These are phyloP conservation scores for Argopecten irradians DNA, from an alignment of 1,140 invertebrate species.

Conservation along the genomic window DNA sequence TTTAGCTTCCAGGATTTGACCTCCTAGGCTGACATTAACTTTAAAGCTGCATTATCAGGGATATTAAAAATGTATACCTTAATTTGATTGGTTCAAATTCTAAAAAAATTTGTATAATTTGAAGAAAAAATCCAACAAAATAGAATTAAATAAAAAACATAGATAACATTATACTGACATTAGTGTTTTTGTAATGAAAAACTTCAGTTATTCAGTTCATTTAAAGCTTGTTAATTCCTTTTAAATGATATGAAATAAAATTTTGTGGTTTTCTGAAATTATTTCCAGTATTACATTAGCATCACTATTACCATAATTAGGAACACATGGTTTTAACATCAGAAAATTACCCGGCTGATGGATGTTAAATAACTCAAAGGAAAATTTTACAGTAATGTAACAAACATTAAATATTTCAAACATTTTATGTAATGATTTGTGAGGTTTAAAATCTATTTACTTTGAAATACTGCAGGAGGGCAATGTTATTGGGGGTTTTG, in stretches of 20 bases:
- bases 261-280: not conserved
- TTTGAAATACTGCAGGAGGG: too few relatives aligned
- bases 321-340: too few relatives aligned
- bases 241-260: not conserved
- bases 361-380: too few relatives aligned
- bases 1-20: not conserved
- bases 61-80: constrained; percentile 19
- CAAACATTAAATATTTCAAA: too few relatives aligned
- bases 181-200: not conserved
- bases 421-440: too few relatives aligned
- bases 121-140: not conserved
- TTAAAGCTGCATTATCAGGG: not conserved
- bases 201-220: not conserved
- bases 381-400: too few relatives aligned
- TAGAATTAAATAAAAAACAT: not conserved
- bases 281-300: not conserved
- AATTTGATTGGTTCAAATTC: not conserved
- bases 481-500: too few relatives aligned
- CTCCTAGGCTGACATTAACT: constrained; percentile 9
- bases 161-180: not conserved
- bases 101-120: not conserved
- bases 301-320: too few relatives aligned
- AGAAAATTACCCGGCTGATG: too few relatives aligned
- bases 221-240: not conserved
- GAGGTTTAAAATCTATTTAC: too few relatives aligned